Evolutionary conservation across 2,797 vertebrate genomes (phyloP).

Genomic region (Eurystomus glaucurus): DNA sequence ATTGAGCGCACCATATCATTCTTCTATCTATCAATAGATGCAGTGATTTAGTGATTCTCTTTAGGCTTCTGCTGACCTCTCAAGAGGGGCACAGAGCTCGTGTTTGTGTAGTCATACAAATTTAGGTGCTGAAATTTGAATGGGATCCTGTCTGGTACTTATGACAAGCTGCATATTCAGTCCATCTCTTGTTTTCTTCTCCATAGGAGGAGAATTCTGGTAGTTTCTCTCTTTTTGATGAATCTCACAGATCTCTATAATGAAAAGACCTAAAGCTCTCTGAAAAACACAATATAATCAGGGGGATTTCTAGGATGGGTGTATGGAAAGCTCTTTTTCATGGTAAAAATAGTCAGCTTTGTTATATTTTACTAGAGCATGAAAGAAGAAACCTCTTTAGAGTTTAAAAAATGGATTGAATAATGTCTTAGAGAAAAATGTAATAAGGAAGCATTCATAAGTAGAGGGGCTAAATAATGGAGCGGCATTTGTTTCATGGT

Average conservation of each 20-base stretch:
- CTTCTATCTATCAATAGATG: neutral
- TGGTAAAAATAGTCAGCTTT: neutral
- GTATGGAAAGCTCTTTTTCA: neutral
- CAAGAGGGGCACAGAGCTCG: neutral
- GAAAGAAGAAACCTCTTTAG: neutral
- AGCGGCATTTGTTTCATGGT: neutral
- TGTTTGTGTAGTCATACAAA: neutral
- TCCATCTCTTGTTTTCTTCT: neutral
- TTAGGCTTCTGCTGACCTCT: neutral
- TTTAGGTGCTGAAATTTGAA: neutral
- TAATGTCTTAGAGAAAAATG: neutral
- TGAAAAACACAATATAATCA: neutral
- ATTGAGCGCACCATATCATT: rapidly evolving
- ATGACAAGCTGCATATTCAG: neutral
- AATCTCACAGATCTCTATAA: too few species aligned
- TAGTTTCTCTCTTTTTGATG: neutral
- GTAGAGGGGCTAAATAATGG: neutral
- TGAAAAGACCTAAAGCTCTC: neutral
- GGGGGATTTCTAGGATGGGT: neutral
- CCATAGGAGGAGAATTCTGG: neutral
- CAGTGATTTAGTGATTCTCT: neutral
- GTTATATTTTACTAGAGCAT: neutral
- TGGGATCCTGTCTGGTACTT: neutral
- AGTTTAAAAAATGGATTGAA: neutral
- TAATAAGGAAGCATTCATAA: neutral